These are phyloP conservation scores for Nebria salina DNA, from an alignment of 2,888 invertebrate genomes.

Conservation along the genomic window DNA sequence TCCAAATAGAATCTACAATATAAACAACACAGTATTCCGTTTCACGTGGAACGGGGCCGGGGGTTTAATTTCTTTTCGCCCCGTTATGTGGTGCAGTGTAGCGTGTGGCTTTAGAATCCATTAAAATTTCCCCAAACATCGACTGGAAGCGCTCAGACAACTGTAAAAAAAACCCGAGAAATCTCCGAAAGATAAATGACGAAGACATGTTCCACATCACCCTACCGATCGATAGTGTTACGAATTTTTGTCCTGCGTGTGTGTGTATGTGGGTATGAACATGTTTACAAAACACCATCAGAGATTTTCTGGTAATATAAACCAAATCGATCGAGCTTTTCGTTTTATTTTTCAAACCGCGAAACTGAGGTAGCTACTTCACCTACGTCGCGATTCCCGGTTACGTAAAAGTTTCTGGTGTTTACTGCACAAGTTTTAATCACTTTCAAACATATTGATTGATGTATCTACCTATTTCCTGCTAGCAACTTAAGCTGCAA, in stretches of 20 bases:
- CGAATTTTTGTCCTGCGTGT: neutral
- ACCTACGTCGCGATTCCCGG: neutral
- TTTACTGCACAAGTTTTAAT: neutral
- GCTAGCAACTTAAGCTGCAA: neutral
- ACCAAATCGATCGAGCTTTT: neutral
- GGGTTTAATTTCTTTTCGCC: slow-evolving; percentile 33
- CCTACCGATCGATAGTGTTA: neutral
- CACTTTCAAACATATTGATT: neutral
- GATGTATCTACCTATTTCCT: neutral
- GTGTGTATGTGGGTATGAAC: neutral
- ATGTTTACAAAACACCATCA: too few relatives aligned
- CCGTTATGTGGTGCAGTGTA: slow-evolving; percentile 21
- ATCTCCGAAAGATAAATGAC: neutral
- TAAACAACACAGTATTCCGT: slow-evolving; percentile 5
- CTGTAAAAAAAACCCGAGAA: slow-evolving; percentile 32
- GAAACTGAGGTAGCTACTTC: too few relatives aligned
- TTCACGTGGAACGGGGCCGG: neutral
- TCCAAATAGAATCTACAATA: neutral
- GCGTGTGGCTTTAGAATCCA: slow-evolving; percentile 44
- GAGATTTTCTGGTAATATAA: too few relatives aligned
- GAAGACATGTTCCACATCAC: neutral
- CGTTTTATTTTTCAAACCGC: neutral
- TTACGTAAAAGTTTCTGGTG: neutral
- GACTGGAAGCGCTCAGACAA: slow-evolving; percentile 19
- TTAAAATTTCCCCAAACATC: slow-evolving; percentile 36